phyloP scores from a whole-genome alignment of 2,797 vertebrate species.

The Tokudaia muenninki region DNA sequence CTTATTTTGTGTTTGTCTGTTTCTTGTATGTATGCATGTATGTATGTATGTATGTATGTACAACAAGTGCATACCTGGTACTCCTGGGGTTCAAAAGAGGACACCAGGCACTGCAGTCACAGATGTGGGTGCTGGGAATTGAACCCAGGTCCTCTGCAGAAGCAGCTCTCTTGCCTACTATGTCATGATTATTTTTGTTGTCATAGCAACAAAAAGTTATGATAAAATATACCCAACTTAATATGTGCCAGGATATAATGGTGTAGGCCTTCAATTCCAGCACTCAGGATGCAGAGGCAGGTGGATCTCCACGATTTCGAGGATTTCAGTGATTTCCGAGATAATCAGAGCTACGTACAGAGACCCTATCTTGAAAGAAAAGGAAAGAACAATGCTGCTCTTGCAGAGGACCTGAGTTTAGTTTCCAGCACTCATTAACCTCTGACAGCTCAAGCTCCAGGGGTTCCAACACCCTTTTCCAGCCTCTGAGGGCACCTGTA shows the following conservation, averaged over 20 bases:
- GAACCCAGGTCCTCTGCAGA: neutral
- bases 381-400: no score
- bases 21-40: neutral
- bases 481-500: neutral
- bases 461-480: neutral
- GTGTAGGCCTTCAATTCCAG: neutral
- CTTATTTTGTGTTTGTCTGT: neutral
- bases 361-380: neutral
- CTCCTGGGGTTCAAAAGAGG: neutral
- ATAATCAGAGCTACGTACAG: neutral
- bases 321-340: neutral
- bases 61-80: neutral
- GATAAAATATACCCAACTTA: neutral
- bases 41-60: neutral
- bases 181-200: neutral
- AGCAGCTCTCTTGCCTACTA: neutral
- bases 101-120: neutral
- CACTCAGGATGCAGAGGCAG: neutral
- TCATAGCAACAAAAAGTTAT: neutral
- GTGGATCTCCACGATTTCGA: neutral
- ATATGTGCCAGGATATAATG: neutral
- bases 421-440: neutral
- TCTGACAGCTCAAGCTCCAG: neutral
- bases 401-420: neutral
- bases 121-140: neutral